Evolutionary conservation across 2,797 vertebrate species (phyloP).

Genomic region (Danio albolineatus): DNA sequence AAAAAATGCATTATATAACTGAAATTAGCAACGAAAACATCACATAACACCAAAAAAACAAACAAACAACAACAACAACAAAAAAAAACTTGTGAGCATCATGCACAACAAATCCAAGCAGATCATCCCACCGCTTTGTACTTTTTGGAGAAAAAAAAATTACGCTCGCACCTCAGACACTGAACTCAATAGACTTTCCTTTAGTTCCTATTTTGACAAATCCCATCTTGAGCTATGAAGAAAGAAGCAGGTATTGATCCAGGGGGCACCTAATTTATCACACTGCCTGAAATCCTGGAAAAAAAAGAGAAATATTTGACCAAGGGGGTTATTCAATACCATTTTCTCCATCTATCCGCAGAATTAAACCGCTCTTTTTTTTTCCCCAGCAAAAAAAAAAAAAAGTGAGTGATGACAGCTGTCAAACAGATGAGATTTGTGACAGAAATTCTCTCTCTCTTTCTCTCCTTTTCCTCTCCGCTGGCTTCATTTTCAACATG

Average conservation of each 20-base stretch:
- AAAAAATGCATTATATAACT: neutral
- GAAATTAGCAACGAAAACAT: conserved; percentile 1
- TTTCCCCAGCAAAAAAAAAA: conserved; percentile 56
- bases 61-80: no score
- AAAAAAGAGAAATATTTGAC: conserved; percentile 87
- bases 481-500: conserved; percentile 74
- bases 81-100: neutral
- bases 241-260: conserved; percentile 96
- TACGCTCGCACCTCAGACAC: conserved; percentile 80
- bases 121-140: conserved; percentile 52
- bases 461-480: conserved; percentile 68
- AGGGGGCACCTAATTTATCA: conserved; percentile 97
- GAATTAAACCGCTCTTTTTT: conserved; percentile 76
- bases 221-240: conserved; percentile 91
- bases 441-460: conserved; percentile 68
- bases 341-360: conserved; percentile 86
- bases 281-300: conserved; percentile 91
- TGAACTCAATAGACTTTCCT: conserved; percentile 88
- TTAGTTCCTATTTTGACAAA: conserved; percentile 93
- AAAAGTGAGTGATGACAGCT: conserved; percentile 80
- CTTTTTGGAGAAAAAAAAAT: conserved; percentile 64
- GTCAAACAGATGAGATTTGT: conserved; percentile 77
- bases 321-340: conserved; percentile 94
- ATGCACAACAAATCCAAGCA: conserved; percentile 26
- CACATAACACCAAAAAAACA: conserved; percentile 34